Evolutionary conservation across 2,113 vertebrate genomes (phyloP), one percentile per base, ranked within the genome.

Genomic region (Macrotis lagotis): DNA sequence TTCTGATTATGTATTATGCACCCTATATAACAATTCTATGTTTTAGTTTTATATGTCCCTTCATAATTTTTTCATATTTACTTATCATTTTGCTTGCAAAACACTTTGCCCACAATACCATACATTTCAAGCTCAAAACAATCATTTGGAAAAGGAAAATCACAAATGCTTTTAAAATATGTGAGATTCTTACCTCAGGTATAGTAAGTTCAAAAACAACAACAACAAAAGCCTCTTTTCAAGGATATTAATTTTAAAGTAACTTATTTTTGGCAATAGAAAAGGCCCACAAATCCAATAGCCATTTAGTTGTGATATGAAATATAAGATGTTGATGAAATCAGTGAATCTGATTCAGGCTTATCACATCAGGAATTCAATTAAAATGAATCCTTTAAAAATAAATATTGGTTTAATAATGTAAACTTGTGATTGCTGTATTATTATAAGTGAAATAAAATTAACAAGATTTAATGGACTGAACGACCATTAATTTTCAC

Each of bases 371-470:
- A 98, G 97, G 98, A 98, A 98, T 98, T 98, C 97, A 98, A 98
- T 98, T 98, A 98, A 98, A 98, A 97, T 48, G 52, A 98, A 83
- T 89, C 97, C 95, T 98, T 96, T 90, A 97, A 97, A 98, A 97
- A 98, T 98, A 98, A 98, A 98, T 98, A 98, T 98, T 98, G 96
- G 97, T 97, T 98, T 98, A 98, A 97, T 98, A 98, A 98, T 97
- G 94, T 97, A 97, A 98, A 98, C 93, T 98, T 98, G 95, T 96
- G 97, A 98, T 98, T 44, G 88, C 96, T 95, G 3, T 96, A 95
- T 98, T 98, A 97, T 97, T 97, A 96, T 96, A 97, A 97, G 95
- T 95, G 96, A 98, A 98, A 97, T 98, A 98, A 98, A 98, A 98
- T 98, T 98, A 98, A 98, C 98, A 97, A 92, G 92, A 98, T 98